A percentile compares a stretch with the other conserved stretches of the same genome.
phyloP scores from a whole-genome alignment of 2,888 invertebrate species.

The Griposia aprilina region DNA sequence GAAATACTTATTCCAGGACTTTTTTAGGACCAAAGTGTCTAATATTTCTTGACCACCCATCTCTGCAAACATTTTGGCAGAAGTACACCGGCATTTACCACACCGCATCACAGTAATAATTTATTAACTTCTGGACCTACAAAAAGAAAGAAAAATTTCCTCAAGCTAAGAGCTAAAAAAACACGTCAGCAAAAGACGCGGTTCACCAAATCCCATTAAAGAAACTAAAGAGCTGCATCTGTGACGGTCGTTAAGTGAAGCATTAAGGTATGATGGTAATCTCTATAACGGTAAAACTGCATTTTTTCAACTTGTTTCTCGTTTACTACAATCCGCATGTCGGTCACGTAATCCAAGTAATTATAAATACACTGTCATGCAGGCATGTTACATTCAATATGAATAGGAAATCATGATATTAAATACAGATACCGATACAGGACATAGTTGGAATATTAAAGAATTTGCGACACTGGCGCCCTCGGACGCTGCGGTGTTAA shows the following conservation, averaged over 20 bases:
- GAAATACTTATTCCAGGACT: neutral
- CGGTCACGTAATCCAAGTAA: constrained; percentile 67
- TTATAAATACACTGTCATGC: constrained; percentile 68
- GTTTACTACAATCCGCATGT: constrained; percentile 61
- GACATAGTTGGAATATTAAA: constrained; percentile 57
- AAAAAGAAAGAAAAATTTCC: constrained; percentile 13
- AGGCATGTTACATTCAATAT: constrained; percentile 63
- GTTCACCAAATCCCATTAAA: constrained; percentile 68
- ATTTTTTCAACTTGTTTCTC: constrained; percentile 71
- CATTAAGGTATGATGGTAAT: constrained; percentile 73
- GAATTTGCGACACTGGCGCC: constrained; percentile 68
- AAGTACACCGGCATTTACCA: neutral
- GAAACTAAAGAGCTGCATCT: constrained; percentile 69
- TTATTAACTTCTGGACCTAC: neutral
- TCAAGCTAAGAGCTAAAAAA: constrained; percentile 41
- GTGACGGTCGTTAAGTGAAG: constrained; percentile 71
- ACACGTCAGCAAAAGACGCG: constrained; percentile 59
- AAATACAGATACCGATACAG: constrained; percentile 55
- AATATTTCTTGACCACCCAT: neutral
- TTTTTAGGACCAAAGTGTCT: neutral
- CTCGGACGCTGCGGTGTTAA: constrained; percentile 62
- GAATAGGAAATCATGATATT: constrained; percentile 61
- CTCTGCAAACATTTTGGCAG: neutral
- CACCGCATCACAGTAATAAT: constrained; percentile 1
- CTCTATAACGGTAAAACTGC: constrained; percentile 75